phyloP scores from a whole-genome alignment of 2,888 invertebrate species.

The Leptinotarsa haldemani region DNA sequence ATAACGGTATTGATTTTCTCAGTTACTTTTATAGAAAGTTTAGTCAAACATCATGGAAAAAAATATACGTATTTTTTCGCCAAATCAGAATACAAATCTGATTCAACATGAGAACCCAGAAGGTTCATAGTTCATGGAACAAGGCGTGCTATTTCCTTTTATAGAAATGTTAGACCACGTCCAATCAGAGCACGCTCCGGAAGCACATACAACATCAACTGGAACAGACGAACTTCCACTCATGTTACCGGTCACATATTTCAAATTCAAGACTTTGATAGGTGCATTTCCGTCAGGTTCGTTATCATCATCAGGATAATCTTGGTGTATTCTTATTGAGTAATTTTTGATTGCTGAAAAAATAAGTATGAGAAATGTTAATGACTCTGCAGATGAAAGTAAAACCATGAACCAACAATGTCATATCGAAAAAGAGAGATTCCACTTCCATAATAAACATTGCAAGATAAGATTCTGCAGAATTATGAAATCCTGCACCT shows the following conservation, averaged over 20 bases:
- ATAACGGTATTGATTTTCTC: too few relatives aligned
- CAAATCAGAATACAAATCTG: neutral
- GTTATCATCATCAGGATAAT: constrained; percentile 27
- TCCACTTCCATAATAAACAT: too few relatives aligned
- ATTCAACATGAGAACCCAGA: constrained; percentile 34
- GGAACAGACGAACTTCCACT: constrained; percentile 22
- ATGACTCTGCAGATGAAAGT: too few relatives aligned
- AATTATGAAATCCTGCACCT: too few relatives aligned
- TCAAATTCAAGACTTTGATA: constrained; percentile 26
- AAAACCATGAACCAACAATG: too few relatives aligned
- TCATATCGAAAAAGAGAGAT: too few relatives aligned
- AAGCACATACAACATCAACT: constrained; percentile 23
- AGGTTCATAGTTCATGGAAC: constrained; percentile 38
- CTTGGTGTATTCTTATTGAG: constrained; percentile 28
- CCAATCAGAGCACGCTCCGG: constrained; percentile 30
- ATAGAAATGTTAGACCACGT: constrained; percentile 35
- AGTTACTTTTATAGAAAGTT: too few relatives aligned
- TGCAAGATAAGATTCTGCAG: too few relatives aligned
- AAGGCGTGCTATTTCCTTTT: constrained; percentile 28
- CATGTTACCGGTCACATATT: constrained; percentile 22
- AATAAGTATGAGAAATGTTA: neutral
- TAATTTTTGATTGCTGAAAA: constrained; percentile 34
- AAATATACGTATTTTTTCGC: neutral
- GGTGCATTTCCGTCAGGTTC: constrained; percentile 23
- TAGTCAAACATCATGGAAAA: too few relatives aligned